A percentile compares a stretch with the other conserved stretches of the same genome.
These are phyloP conservation scores for Morinoia aosen DNA, from an alignment of 2,888 invertebrate species.

Conservation along the genomic window DNA sequence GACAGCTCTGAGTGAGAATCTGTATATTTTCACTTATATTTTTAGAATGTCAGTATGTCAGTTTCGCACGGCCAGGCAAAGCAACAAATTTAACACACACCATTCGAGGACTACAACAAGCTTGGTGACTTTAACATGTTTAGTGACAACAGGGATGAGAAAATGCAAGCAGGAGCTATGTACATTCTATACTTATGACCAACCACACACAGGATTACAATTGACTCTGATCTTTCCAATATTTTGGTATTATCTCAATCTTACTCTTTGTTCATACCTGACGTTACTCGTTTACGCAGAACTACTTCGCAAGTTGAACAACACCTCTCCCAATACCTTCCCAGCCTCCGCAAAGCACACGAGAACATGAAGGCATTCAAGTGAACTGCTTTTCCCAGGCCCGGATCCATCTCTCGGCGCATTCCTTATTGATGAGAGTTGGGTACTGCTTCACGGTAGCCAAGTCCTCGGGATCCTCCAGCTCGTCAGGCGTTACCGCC, in stretches of 20 bases:
- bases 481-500: background rate
- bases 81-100: background rate
- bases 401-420: background rate
- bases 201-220: background rate
- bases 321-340: background rate
- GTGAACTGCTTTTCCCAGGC: constrained; percentile 21
- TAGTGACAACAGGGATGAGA: background rate
- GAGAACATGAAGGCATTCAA: background rate
- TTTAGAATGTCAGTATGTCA: background rate
- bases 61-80: background rate
- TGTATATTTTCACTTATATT: background rate
- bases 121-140: too few relatives aligned
- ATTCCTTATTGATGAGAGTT: background rate
- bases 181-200: background rate
- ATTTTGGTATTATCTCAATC: background rate
- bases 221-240: background rate
- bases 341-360: background rate
- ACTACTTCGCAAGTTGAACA: background rate
- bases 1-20: background rate
- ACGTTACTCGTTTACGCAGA: background rate
- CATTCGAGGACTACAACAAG: background rate
- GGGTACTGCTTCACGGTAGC: background rate
- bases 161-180: background rate
- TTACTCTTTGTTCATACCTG: background rate
- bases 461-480: constrained; percentile 18